Conservation (phyloP, 2,888 invertebrate species). For the Eurytoma adleriae region DNA sequence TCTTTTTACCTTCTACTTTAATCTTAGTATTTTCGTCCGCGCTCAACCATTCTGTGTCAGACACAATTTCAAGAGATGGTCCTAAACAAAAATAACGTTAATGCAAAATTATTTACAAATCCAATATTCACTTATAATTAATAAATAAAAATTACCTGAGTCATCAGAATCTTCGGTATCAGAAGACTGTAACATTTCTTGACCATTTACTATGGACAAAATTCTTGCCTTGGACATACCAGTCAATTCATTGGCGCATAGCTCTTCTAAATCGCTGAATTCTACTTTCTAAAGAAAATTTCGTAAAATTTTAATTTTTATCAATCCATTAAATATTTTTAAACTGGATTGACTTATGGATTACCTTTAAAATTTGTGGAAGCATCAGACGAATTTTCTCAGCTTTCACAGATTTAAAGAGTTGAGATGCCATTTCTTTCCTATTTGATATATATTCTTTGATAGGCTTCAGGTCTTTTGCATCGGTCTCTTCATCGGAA, state of each 20-base stretch:
- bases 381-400: conserved; percentile 74
- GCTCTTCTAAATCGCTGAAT: conserved; percentile 70
- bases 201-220: conserved; percentile 69
- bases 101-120: conserved; percentile 27
- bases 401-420: conserved; percentile 72
- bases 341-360: neutral
- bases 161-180: conserved; percentile 71
- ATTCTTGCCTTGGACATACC: conserved; percentile 73
- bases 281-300: conserved; percentile 68
- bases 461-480: conserved; percentile 70
- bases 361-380: conserved; percentile 71
- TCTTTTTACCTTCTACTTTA: conserved; percentile 62
- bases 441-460: conserved; percentile 71
- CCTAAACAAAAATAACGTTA: conserved; percentile 60
- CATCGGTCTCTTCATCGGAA: conserved; percentile 70
- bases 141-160: conserved; percentile 65
- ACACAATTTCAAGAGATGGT: conserved; percentile 74
- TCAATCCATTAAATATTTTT: neutral
- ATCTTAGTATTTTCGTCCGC: conserved; percentile 64
- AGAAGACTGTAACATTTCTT: conserved; percentile 72
- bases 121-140: conserved; percentile 9
- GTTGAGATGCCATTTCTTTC: conserved; percentile 69
- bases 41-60: conserved; percentile 72
- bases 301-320: neutral
- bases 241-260: conserved; percentile 71